Evolutionary conservation across 2,113 vertebrate genomes (phyloP).

Genomic region (Dicerorhinus sumatrensis): DNA sequence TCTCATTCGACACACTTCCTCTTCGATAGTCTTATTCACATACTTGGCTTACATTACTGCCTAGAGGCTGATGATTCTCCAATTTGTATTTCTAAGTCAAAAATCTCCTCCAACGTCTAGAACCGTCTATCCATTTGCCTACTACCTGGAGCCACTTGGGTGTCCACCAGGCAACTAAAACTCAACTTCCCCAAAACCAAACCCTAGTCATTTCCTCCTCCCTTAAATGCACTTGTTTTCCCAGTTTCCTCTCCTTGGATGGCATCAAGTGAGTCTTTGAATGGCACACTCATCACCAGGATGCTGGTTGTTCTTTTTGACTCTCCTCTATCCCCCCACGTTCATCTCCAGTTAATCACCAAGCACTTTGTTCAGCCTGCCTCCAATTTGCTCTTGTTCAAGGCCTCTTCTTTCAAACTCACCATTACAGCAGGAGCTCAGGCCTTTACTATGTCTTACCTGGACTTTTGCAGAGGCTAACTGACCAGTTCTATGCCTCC

Average conservation of each 20-base stretch:
- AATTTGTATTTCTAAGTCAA: background rate
- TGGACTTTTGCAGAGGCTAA: fast-evolving
- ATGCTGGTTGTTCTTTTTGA: fast-evolving
- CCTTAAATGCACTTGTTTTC: background rate
- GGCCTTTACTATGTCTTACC: background rate
- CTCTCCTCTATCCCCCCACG: background rate
- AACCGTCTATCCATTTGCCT: background rate
- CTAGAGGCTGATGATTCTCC: background rate
- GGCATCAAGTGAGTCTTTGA: background rate
- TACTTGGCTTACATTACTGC: fast-evolving
- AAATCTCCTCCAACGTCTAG: background rate
- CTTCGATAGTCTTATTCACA: fast-evolving
- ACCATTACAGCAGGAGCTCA: background rate
- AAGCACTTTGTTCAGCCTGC: background rate
- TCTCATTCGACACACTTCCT: background rate
- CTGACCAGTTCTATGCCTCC: fast-evolving
- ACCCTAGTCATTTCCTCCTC: too few species aligned
- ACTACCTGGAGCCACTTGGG: background rate
- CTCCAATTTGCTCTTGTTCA: background rate
- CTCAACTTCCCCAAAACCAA: background rate
- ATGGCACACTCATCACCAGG: background rate
- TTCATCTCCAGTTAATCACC: background rate
- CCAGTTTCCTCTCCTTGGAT: background rate
- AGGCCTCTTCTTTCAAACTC: background rate
- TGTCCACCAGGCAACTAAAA: background rate